These are phyloP conservation scores for Drosophila neonasuta DNA, from an alignment of 2,888 invertebrate genomes.

Conservation along the genomic window DNA sequence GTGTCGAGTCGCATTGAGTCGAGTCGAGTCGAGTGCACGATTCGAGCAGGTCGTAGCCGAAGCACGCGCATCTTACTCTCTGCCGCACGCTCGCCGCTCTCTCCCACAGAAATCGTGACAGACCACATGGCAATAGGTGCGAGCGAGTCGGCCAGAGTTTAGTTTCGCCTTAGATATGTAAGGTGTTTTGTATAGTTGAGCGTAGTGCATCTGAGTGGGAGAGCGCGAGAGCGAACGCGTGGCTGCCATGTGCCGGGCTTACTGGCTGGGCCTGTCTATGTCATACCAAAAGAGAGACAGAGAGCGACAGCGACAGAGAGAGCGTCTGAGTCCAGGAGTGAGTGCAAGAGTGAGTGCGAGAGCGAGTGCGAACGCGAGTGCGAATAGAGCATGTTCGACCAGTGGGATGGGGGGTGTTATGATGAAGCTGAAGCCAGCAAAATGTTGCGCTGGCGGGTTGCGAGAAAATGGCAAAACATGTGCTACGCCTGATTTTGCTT, in stretches of 20 bases:
- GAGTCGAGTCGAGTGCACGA: conserved; percentile 45
- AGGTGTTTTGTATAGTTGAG: conserved; percentile 71
- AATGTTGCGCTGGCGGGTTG: conserved; percentile 55
- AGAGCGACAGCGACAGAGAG: conserved; percentile 30
- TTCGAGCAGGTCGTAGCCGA: conserved; percentile 40
- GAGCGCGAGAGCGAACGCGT: conserved; percentile 70
- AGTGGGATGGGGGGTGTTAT: conserved; percentile 41
- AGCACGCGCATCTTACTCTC: conserved; percentile 66
- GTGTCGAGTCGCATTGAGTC: conserved; percentile 1
- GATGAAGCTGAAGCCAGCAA: conserved; percentile 40
- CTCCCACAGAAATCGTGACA: conserved; percentile 6
- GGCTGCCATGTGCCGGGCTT: conserved; percentile 70
- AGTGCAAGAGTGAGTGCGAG: conserved; percentile 30
- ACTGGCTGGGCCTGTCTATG: conserved; percentile 60
- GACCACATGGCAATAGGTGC: conserved; percentile 28
- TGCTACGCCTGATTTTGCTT: conserved; percentile 59
- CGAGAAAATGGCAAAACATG: conserved; percentile 65
- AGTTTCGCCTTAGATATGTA: conserved; percentile 72
- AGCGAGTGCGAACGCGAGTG: conserved; percentile 22
- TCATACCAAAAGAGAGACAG: conserved; percentile 42
- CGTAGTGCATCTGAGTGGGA: conserved; percentile 72
- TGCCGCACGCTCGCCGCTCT: conserved; percentile 37
- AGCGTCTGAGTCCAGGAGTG: conserved; percentile 16
- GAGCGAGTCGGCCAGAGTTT: conserved; percentile 65
- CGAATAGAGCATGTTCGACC: conserved; percentile 17